Conservation (phyloP, 2,113 vertebrate genomes). For the Ceratotherium simum region DNA sequence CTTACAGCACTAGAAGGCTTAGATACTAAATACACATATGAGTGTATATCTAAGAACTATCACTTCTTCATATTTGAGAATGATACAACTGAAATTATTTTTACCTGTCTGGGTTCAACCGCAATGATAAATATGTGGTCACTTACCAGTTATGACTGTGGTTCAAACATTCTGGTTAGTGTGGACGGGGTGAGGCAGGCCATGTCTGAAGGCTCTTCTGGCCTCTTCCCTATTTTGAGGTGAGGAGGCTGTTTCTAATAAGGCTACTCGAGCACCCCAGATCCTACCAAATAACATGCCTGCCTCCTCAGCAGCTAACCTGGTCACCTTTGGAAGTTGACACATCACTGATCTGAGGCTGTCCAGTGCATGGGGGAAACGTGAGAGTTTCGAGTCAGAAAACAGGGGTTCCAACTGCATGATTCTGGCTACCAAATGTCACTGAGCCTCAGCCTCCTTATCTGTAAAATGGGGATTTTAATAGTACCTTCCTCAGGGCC, state of each 20-base stretch:
- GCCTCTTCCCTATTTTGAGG: neutral
- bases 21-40: neutral
- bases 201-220: neutral
- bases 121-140: neutral
- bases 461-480: neutral
- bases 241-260: neutral
- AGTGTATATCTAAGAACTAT: neutral
- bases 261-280: neutral
- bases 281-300: neutral
- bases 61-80: neutral
- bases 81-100: neutral
- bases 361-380: rapidly evolving
- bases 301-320: neutral
- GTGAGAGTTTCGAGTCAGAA: neutral
- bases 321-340: neutral
- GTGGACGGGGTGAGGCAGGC: neutral
- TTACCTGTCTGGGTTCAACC: neutral
- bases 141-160: neutral
- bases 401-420: neutral
- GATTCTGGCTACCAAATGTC: neutral
- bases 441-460: neutral
- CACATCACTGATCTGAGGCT: neutral
- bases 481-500: neutral
- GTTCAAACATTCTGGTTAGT: neutral
- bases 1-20: neutral